Base-by-base conservation (phyloP, 2,888 invertebrate species). In the Philonicus albiceps region DNA sequence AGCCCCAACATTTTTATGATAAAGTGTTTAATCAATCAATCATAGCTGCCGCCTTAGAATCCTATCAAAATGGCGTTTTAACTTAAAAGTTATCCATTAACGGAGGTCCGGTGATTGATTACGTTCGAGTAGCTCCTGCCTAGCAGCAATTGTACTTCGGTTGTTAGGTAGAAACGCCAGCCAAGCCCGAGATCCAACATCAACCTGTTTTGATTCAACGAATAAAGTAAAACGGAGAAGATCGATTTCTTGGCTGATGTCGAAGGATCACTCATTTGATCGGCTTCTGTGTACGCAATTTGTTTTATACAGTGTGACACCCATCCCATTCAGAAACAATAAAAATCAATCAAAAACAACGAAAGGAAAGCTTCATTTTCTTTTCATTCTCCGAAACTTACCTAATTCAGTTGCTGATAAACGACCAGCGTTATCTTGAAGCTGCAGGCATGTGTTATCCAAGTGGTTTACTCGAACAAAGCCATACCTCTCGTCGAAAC, bases 221-320 rank as follows among this genome's bases (percentile, higher is more conserved):
- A 81, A 81, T 19, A 81, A 13, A 49, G 13, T 31, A n/a, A 49
- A 49, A n/a, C 27, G 49, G 49, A 49, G 43, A 55, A 43, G 73
- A 73, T 84, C 72, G 43, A 84, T 43, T 84, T 84, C 73, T 84
- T 31, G 8, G 11, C 2, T 72, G 72, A 84, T 73, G 84, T 84
- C 84, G 73, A 73, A 84, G 73, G 84, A 84, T 84, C 84, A 43
- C 40, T 73, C 43, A 72, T 22, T 11, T 19, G 81, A 81, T 81
- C 81, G 34, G 84, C 84, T 84, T 30, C 84, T 73, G 84, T 84
- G 84, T 84, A 84, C 84, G 73, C 84, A 84, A 84, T 84, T 84
- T 84, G 84, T 84, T 73, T 84, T 19, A 72, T n/a, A 19, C 73
- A 27, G 13, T 34, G 73, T 43, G 84, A 84, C 84, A 84, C 73